Conservation (phyloP, 37 sponge, comb jelly and placozoan genomes). For the Halisarca cf. caerulea region DNA sequence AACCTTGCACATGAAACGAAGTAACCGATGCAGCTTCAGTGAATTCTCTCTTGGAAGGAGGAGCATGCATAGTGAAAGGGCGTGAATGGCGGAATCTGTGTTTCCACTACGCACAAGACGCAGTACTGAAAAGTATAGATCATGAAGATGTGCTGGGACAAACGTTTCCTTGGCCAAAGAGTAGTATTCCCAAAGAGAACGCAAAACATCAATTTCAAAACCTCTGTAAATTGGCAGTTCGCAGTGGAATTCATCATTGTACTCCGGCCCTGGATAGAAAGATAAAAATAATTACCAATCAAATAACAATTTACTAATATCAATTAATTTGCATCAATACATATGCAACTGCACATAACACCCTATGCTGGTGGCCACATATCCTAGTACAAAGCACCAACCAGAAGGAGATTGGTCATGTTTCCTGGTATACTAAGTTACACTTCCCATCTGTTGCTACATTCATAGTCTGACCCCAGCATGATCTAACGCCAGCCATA, state of each 20-base stretch:
- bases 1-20: slow-evolving; percentile 54
- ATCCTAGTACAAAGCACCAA: too few species aligned
- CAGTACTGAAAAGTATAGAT: slow-evolving; percentile 51
- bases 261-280: slow-evolving; percentile 41
- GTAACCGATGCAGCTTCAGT: slow-evolving; percentile 37
- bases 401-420: too few species aligned
- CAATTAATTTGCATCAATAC: too few species aligned
- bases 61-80: slow-evolving; percentile 57
- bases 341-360: too few species aligned
- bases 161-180: slow-evolving; percentile 35
- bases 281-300: too few species aligned
- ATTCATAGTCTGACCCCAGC: too few species aligned
- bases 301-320: too few species aligned
- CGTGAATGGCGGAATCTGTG: neutral
- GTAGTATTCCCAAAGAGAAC: slow-evolving; percentile 52
- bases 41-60: slow-evolving; percentile 44
- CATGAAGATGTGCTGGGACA: slow-evolving; percentile 37
- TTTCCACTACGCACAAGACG: neutral
- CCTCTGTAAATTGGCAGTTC: slow-evolving; percentile 57
- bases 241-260: slow-evolving; percentile 37
- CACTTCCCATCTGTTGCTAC: too few species aligned
- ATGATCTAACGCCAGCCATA: too few species aligned
- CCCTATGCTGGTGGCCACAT: too few species aligned
- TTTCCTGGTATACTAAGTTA: too few species aligned
- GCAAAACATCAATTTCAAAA: slow-evolving; percentile 54